Percentiles rank a stretch among this genome's conserved stretches.
Conservation (phyloP, 2,888 invertebrate genomes). For the Cabera pusaria region DNA sequence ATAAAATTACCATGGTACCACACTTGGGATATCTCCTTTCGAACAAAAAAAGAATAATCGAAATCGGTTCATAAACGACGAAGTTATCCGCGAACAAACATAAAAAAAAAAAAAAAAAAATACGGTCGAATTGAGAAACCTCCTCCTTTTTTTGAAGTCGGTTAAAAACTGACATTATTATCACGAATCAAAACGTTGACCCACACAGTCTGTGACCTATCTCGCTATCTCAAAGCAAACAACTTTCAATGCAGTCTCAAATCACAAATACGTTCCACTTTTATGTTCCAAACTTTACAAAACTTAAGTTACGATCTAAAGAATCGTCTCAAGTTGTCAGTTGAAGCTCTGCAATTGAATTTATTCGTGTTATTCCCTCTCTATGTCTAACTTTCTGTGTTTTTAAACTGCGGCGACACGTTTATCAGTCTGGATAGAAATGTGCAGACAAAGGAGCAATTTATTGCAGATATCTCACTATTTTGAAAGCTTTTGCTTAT, state of each 20-base stretch:
- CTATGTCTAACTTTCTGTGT: background rate
- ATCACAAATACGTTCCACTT: slow-evolving; percentile 7
- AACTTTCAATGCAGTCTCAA: background rate
- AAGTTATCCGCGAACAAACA: too few species aligned
- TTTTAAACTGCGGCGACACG: background rate
- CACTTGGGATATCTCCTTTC: too few species aligned
- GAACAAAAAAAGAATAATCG: too few species aligned
- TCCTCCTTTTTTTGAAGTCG: too few species aligned
- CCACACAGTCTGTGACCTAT: too few species aligned
- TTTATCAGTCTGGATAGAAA: background rate
- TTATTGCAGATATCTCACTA: too few species aligned
- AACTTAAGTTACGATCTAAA: slow-evolving; percentile 2
- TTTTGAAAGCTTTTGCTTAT: too few species aligned
- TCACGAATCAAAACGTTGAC: background rate
- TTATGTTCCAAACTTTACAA: slow-evolving; percentile 8
- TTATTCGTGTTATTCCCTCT: slow-evolving; percentile 9
- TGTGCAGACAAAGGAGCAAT: background rate
- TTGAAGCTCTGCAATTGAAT: slow-evolving; percentile 10
- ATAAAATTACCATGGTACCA: too few species aligned
- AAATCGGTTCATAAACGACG: too few species aligned
- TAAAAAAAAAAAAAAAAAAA: too few species aligned
- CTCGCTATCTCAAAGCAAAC: slow-evolving; percentile 5
- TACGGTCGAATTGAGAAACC: too few species aligned
- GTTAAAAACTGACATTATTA: background rate
- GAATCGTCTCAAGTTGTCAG: slow-evolving; percentile 8